phyloP scores from a whole-genome alignment of 2,888 invertebrate species.

The Drosophila eohydei region DNA sequence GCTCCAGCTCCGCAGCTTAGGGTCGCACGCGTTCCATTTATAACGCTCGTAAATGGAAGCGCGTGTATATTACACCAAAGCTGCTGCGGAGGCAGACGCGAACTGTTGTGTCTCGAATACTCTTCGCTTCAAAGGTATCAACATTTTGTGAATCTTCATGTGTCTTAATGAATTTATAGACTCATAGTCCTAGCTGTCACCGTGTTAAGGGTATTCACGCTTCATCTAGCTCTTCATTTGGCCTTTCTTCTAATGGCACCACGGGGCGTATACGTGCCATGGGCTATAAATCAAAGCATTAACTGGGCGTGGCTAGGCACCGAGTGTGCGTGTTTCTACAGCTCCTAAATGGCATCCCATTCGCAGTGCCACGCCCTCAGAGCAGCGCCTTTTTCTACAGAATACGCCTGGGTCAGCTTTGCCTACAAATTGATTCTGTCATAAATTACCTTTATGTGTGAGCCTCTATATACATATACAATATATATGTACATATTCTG shows the following conservation, averaged over 20 bases:
- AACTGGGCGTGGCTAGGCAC: conserved; percentile 64
- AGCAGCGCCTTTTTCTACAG: background rate
- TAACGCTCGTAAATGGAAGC: conserved; percentile 45
- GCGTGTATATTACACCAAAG: conserved; percentile 19
- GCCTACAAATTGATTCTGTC: conserved; percentile 71
- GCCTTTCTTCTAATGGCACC: conserved; percentile 19
- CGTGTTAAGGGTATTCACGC: background rate
- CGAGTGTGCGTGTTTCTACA: conserved; percentile 18
- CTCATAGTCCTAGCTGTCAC: too few species aligned
- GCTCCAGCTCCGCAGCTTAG: conserved; percentile 6
- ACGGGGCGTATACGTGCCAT: conserved; percentile 35
- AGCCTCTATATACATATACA: background rate
- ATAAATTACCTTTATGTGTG: conserved; percentile 56
- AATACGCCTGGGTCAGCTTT: conserved; percentile 27
- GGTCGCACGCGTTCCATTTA: conserved; percentile 8
- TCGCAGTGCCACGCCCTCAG: background rate
- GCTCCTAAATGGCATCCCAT: conserved; percentile 20
- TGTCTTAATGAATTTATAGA: conserved; percentile 1
- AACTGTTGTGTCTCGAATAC: background rate
- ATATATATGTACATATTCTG: conserved; percentile 5
- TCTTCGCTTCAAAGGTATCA: background rate
- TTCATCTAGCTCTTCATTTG: background rate
- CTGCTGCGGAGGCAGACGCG: background rate
- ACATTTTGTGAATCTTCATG: background rate
- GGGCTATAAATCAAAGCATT: conserved; percentile 75